Evolutionary conservation across 2,888 invertebrate genomes (phyloP).

Genomic region (Arge pagana): DNA sequence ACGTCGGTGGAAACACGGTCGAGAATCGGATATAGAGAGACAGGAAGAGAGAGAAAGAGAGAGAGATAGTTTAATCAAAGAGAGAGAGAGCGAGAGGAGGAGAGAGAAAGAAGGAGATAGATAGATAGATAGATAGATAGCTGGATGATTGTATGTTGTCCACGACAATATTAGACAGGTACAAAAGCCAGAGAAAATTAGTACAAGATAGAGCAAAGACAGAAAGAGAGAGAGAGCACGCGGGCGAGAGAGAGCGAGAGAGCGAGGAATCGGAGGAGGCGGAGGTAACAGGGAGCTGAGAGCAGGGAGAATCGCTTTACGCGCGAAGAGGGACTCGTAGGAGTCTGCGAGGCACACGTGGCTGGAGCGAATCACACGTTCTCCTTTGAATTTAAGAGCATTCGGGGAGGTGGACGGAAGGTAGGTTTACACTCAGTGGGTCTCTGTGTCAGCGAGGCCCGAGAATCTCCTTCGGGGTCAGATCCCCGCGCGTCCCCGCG

Average conservation of each 20-base stretch:
- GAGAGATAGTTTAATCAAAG: too few relatives aligned
- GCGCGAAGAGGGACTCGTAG: constrained; percentile 55
- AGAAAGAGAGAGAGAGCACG: too few relatives aligned
- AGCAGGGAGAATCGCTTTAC: too few relatives aligned
- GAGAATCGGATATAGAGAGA: too few relatives aligned
- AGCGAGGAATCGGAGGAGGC: constrained; percentile 5
- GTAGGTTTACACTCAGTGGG: constrained; percentile 44
- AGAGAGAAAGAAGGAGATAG: background rate
- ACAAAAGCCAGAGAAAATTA: too few relatives aligned
- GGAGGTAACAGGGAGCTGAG: background rate
- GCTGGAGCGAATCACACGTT: constrained; percentile 30
- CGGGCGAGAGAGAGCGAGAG: background rate
- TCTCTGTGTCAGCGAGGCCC: constrained; percentile 55
- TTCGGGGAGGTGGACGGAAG: constrained; percentile 14
- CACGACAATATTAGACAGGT: too few relatives aligned
- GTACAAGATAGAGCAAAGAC: too few relatives aligned
- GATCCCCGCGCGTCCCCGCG: constrained; percentile 37
- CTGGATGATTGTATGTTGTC: background rate
- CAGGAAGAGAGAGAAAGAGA: too few relatives aligned
- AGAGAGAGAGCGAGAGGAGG: background rate
- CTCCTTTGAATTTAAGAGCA: constrained; percentile 16
- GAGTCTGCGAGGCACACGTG: constrained; percentile 50
- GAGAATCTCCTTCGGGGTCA: constrained; percentile 38
- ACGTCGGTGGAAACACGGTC: too few relatives aligned
- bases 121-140: background rate